Base-by-base conservation (phyloP, 2,888 invertebrate species). In the Thysanoteuthis rhombus region DNA sequence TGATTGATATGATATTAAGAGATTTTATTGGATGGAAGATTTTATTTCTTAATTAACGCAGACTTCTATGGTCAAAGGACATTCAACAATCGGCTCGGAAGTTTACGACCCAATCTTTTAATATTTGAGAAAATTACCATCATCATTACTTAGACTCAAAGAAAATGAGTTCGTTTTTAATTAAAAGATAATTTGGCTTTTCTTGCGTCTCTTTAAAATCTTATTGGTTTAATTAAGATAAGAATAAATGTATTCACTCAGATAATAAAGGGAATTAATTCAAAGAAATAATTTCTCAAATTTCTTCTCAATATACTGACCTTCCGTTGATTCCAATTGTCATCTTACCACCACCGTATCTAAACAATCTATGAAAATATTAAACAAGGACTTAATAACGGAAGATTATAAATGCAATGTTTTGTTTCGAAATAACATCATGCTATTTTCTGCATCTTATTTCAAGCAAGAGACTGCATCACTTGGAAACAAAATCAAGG, bases 401-500 rank as follows among this genome's bases (percentile, higher is more conserved):
- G 3, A 10, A 75, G 75, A 36, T 75, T n/a, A 75, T 16, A 75
- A 75, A 75, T n/a, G 32, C 10, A 75, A n/a, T 75, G n/a, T 25
- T 1, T 75, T 75, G 10, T 75, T 75, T 75, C 4, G 75, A n/a
- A n/a, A 75, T n/a, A 75, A 75, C 4, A 75, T 75, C 16, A 16
- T 58, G 28, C 58, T 58, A 8, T 58, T 75, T 75, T 75, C 75
- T 75, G n/a, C 75, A 75, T 75, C 75, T 75, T n/a, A 75, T 75
- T 75, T 75, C 75, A 75, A 75, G 75, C 75, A 75, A 75, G 75
- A 75, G 25, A 75, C 75, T n/a, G 75, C 75, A n/a, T 75, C 75
- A n/a, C n/a, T 75, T 75, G 75, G 75, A 75, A 75, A 75, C 75
- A 75, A n/a, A 75, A 75, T 75, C 75, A 75, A 75, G 75, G 75